Base-by-base conservation (phyloP, 2,113 vertebrate species). In the Trichomycterus rosablanca region DNA sequence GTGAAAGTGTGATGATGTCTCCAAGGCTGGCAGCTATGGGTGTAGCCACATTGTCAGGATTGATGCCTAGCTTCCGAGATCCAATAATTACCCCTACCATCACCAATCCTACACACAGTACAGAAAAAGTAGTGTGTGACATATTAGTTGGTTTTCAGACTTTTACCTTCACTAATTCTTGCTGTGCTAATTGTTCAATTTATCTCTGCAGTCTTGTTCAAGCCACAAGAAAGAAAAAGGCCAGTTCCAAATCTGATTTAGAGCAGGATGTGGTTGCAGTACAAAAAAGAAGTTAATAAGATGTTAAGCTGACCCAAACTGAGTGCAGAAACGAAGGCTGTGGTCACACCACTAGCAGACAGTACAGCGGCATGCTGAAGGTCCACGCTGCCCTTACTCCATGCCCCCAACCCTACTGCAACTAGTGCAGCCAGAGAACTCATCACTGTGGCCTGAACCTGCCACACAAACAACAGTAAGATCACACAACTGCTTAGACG, bases 11-110 rank as follows among this genome's bases (percentile, higher is more conserved):
- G 81, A 95, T 89, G 63, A 99, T 62, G 76, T 99, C 95, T 14
- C 96, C 96, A 19, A 99, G 89, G 74, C 92, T 97, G 12, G 95
- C 94, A 2, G 95, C 96, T n/a, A 98, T 93, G 23, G 96, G 96
- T 0, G 96, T 97, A 63, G 96, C 94, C 0, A 99, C 86, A 16
- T 98, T 99, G 84, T 99, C 96, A 0, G 96, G 96, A 79, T 97
- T 98, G 75, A 99, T 89, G 43, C 94, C 90, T 35, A 94, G 71
- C 68, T 91, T 94, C 70, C 89, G 89, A 43, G 95, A 91, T 22
- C 89, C 88, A 0, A 92, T 81, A 69, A 97, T 92, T 56, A 98
- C 90, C 0, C 86, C 92, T 3, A 94, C 87, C 93, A 95, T 97
- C 74, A 97, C 83, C 74, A 93, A 67, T 57, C 94, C 95, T 97